Evolutionary conservation across 1,140 invertebrate species (phyloP), one percentile per base, ranked within the genome.

Genomic region (Tribolium madens): DNA sequence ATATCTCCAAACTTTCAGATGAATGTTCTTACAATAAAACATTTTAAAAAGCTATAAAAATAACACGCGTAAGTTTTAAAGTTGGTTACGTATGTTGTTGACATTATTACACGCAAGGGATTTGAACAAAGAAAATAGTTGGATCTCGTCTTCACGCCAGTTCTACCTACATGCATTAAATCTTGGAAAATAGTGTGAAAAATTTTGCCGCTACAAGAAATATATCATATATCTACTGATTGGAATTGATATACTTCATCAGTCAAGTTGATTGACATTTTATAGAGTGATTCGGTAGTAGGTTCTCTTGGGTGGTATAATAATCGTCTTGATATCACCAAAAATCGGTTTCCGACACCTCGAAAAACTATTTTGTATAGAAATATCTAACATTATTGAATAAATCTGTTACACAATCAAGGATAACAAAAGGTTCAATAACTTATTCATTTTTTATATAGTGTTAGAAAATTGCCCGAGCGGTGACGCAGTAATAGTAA

Each of bases 11-110:
- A 64, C 3, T 64, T 64, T 64, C 14, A 33, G 57, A 33, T 13
- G n/a, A 14, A 64, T 64, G 57, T 64, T 21, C 26, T n/a, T 33
- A 14, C 57, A 64, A 64, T 33, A 64, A 64, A 33, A 64, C 21
- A 64, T 57, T 57, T 57, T 57, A 57, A 57, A 57, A 57, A 57
- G 52, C 52, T 21, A 26, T 64, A 64, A 64, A 64, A 64, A 64
- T 64, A 64, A 64, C 31, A 64, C 57, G 57, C 26, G 57, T 64
- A 64, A 64, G 57, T 64, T 64, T 64, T 64, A 36, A 64, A 64
- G 57, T 64, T n/a, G 4, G 26, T 33, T 31, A 64, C 57, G 57
- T 36, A 26, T 64, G 26, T 64, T 64, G 57, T 64, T 64, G 57
- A 64, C 57, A 13, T 64, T 64, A 64, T 64, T 64, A 33, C 26